A percentile compares a stretch with the other conserved stretches of the same genome.
These are phyloP conservation scores for Brachionus calyciflorus DNA, from an alignment of 1,140 invertebrate genomes.

Conservation along the genomic window DNA sequence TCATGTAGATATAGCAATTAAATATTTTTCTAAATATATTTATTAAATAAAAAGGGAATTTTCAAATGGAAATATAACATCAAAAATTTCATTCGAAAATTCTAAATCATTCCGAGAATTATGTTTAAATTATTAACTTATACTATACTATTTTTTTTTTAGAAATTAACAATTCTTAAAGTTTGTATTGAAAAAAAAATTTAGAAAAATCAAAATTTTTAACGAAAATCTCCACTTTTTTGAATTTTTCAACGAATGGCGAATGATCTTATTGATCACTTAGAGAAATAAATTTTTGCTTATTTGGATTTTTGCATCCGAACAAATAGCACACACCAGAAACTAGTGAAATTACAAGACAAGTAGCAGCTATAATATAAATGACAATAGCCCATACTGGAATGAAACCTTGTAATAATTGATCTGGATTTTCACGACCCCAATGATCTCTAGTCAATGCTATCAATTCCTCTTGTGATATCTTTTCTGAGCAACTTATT, in stretches of 20 bases:
- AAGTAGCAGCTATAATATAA: constrained; percentile 8
- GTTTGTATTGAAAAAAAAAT: no score
- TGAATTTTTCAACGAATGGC: no score
- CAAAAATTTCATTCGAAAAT: no score
- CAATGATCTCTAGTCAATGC: constrained; percentile 5
- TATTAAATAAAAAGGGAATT: no score
- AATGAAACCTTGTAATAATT: background rate
- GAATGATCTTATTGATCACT: no score
- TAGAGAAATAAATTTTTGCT: constrained; percentile 10
- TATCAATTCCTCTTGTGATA: background rate
- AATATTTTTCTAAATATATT: no score
- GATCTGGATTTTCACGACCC: background rate
- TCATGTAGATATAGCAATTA: no score
- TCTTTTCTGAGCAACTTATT: constrained; percentile 1
- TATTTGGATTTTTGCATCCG: constrained; percentile 36
- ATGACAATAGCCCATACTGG: constrained; percentile 39
- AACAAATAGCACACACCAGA: constrained; percentile 28
- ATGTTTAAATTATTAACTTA: background rate
- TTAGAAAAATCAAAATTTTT: no score
- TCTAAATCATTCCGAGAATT: no score
- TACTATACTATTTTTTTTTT: background rate
- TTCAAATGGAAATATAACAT: no score
- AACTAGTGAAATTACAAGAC: constrained; percentile 1
- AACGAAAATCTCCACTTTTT: no score
- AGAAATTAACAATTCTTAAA: no score